Base-by-base conservation (phyloP, 2,888 invertebrate genomes). In the Schrankia costaestrigalis region DNA sequence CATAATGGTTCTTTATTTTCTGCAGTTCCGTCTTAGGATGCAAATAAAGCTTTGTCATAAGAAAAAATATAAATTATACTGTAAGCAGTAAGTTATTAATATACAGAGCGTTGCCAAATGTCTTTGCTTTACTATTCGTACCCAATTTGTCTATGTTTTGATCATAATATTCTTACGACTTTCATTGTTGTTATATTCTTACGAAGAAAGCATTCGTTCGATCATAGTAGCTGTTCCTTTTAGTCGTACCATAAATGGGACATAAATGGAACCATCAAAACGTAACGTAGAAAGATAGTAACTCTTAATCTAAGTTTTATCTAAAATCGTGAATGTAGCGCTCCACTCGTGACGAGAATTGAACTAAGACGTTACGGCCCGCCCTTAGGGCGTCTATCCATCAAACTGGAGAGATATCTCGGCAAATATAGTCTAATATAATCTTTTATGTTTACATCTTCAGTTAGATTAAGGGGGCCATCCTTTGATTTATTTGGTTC, bases 241-340 rank as follows among this genome's bases (percentile, higher is more conserved):
- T 34, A 43, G 19, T 11, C 32, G 8, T 19, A 33, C 37, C 40
- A 38, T 52, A 60, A 47, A 47, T 52, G 50, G 43, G 39, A 49
- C 51, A 38, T 55, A 58, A 64, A 65, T 60, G 48, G 43, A 36
- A 25, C 32, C 41, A 63, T 56, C 46, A 44, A 55, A 62, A 59
- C 41, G 51, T 54, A 61, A 56, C 36, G 54, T 42, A 44, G 31
- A 30, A 49, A 50, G 54, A 46, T 55, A 50, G 49, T 55, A 50
- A 45, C 33, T 58, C 41, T 46, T 61, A 56, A 26, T 63, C 56
- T 59, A 56, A 61, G 56, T 62, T 65, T 63, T 68, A 65, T 66
- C 58, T 57, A 30, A 48, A 42, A 49, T 56, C 45, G 54, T 41
- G 51, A 60, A 43, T 46, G 37, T 45, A 35, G 39, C 45, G 34